Conservation (phyloP, 2,113 vertebrate species). For the Paramormyrops kingsleyae region DNA sequence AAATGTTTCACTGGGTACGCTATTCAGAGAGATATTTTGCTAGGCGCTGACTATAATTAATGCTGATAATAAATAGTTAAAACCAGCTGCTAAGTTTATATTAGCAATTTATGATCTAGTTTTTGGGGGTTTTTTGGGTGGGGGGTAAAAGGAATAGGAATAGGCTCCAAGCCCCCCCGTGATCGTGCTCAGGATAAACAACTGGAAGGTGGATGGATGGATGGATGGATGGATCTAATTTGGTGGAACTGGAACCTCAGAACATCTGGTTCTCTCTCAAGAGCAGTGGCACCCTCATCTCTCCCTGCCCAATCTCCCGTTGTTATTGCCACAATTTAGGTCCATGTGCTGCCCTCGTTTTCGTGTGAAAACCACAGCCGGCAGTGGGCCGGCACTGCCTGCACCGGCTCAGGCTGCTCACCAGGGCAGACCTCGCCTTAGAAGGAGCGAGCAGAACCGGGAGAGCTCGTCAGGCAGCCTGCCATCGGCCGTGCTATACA, state of each 20-base stretch:
- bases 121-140: background rate
- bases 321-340: background rate
- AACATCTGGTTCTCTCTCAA: background rate
- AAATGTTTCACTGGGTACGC: background rate
- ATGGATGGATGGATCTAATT: background rate
- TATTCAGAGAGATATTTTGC: background rate
- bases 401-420: background rate
- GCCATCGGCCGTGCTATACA: background rate
- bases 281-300: background rate
- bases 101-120: background rate
- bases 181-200: background rate
- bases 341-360: too few species aligned
- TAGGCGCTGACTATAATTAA: background rate
- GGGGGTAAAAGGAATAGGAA: too few species aligned
- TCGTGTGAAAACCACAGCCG: background rate
- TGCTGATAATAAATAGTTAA: background rate
- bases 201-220: background rate
- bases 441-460: background rate
- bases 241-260: background rate
- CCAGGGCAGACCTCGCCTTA: background rate
- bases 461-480: background rate
- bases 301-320: background rate
- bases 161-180: background rate
- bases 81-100: background rate
- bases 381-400: background rate